Evolutionary conservation across 2,113 vertebrate species (phyloP), one percentile per base, ranked within the genome.

Genomic region (Cettia cetti): DNA sequence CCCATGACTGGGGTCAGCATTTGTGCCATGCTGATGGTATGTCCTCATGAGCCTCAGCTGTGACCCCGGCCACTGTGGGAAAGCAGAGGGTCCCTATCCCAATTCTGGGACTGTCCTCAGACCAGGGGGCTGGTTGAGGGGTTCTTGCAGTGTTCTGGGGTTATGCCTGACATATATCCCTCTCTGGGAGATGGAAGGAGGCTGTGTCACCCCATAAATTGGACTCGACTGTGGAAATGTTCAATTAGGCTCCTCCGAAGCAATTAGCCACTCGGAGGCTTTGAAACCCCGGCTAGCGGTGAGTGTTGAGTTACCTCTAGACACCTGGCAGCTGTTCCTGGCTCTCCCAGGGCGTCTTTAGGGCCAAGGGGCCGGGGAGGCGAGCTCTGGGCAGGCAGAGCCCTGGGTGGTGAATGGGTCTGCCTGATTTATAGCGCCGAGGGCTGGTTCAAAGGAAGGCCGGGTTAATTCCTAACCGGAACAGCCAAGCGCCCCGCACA

Each of bases 361-460:
- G 95, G 93, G 93, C 95, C 87, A 52, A 94, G 96, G 95, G 95
- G 94, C 95, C n/a, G 5, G 89, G 78, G 84, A 39, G 23, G 87
- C 2, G n/a, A 94, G 96, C 94, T 90, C 79, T 1, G 15, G 86
- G 91, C 93, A 92, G 95, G 95, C 96, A 95, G 94, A 95, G 94
- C 72, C 74, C 89, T 94, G 95, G 94, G 95, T 97, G 96, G 97
- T 96, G 96, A 97, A 97, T 97, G 95, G 96, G 65, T 66, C 94
- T 96, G 95, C 71, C 94, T 97, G 97, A 97, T 97, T 97, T 97
- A 97, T 97, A 94, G 96, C 2, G 1, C 83, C 3, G 37, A 95
- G 96, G 82, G 75, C 96, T 94, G 96, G 95, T 96, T 97, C 96
- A 97, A 97, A 97, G 96, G 94, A 97, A 97, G 92, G 96, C 96